Percentiles rank a stretch among this genome's conserved stretches.
These are phyloP conservation scores for Heterodera schachtii DNA, from an alignment of 1,140 invertebrate species.

Conservation along the genomic window DNA sequence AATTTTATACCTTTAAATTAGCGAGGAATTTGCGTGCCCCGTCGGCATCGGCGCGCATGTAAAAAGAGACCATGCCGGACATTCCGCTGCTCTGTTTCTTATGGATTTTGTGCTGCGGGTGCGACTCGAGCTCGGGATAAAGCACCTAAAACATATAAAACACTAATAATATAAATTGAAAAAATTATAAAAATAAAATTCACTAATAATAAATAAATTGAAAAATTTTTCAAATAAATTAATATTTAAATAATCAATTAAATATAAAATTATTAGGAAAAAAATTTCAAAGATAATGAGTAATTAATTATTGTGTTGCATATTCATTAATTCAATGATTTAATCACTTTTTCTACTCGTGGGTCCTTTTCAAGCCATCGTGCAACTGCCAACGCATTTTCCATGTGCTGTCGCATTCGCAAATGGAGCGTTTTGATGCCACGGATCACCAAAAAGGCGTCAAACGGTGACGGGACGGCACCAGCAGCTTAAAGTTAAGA, in stretches of 20 bases:
- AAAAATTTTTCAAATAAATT: no score
- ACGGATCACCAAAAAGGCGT: slow-evolving; percentile 88
- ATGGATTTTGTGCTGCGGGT: slow-evolving; percentile 84
- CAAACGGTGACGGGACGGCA: slow-evolving; percentile 90
- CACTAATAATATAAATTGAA: no score
- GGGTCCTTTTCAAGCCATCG: slow-evolving; percentile 75
- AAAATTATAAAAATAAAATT: no score
- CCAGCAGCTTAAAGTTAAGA: slow-evolving; percentile 71
- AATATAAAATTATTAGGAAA: no score
- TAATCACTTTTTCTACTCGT: slow-evolving; percentile 72
- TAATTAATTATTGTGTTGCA: no score
- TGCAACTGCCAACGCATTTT: slow-evolving; percentile 78
- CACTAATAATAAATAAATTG: no score
- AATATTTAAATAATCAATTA: no score
- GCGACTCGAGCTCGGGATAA: slow-evolving; percentile 84
- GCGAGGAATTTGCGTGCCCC: slow-evolving; percentile 78
- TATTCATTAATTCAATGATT: no score
- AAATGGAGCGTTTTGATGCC: slow-evolving; percentile 89
- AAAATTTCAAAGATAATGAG: no score
- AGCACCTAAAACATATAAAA: slow-evolving; percentile 21
- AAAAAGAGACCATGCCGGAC: slow-evolving; percentile 84
- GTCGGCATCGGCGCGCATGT: slow-evolving; percentile 77
- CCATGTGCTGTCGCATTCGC: slow-evolving; percentile 85
- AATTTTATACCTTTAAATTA: slow-evolving; percentile 54
- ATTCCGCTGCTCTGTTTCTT: slow-evolving; percentile 74